phyloP scores from a whole-genome alignment of 1,140 invertebrate species.

The Campodea augens region DNA sequence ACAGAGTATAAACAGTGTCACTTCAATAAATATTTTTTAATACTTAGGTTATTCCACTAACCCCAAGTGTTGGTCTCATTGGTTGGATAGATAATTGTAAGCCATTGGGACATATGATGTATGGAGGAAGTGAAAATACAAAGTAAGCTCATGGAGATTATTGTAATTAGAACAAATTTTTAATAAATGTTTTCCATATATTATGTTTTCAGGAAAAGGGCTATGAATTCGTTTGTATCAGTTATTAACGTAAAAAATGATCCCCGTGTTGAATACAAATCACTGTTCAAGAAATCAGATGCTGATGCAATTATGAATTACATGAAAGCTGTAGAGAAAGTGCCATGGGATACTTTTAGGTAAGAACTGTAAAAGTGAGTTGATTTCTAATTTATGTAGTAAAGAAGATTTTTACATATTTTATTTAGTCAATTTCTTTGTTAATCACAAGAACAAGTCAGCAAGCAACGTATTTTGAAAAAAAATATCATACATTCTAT shows the following conservation, averaged over 20 bases:
- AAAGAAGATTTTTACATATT: slow-evolving; percentile 8
- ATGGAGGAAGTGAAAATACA: slow-evolving; percentile 20
- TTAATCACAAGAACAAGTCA: no score
- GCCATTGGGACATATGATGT: slow-evolving; percentile 34
- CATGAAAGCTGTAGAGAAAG: slow-evolving; percentile 19
- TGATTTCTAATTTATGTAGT: slow-evolving; percentile 1
- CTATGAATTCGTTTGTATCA: not conserved
- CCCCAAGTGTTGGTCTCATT: slow-evolving; percentile 40
- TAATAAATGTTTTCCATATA: not conserved
- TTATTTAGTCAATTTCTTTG: slow-evolving; percentile 6
- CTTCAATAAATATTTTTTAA: no score
- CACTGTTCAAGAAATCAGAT: slow-evolving; percentile 17
- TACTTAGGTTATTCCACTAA: slow-evolving; percentile 38
- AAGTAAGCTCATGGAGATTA: not conserved
- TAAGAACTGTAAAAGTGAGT: slow-evolving; percentile 1
- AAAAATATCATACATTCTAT: no score
- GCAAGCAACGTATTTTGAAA: no score
- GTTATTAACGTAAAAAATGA: not conserved
- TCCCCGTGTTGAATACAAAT: slow-evolving; percentile 16
- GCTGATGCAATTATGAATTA: slow-evolving; percentile 21
- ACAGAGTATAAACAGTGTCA: no score
- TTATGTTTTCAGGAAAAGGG: not conserved
- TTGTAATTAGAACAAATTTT: not conserved
- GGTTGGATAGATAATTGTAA: slow-evolving; percentile 44
- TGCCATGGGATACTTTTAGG: slow-evolving; percentile 18